These are phyloP conservation scores for Rhizomys pruinosus DNA, from an alignment of 2,113 vertebrate genomes.

Conservation along the genomic window DNA sequence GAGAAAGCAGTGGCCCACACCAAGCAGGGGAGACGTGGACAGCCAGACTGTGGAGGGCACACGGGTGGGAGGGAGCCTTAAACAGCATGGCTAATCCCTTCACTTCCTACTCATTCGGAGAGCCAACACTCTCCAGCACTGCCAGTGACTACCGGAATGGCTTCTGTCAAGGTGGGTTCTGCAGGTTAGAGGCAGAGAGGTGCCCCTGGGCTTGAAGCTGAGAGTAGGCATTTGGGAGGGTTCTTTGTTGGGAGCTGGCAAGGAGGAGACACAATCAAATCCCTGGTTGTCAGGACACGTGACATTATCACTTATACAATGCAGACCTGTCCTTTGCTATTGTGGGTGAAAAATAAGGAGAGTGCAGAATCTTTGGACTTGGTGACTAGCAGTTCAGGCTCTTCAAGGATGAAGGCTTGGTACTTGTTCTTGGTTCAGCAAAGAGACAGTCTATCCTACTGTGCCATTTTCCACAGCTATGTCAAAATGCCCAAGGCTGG, in stretches of 20 bases:
- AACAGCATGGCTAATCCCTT: background rate
- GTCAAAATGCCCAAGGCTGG: background rate
- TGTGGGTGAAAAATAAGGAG: background rate
- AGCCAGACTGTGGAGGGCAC: rapidly evolving
- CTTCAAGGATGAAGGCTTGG: background rate
- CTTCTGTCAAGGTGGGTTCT: background rate
- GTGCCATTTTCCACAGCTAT: background rate
- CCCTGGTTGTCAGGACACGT: background rate
- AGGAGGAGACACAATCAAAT: background rate
- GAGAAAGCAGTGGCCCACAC: background rate
- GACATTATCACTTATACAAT: background rate
- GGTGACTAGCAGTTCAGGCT: background rate
- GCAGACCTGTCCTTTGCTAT: background rate
- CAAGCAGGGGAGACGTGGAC: no score
- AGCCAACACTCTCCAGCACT: background rate
- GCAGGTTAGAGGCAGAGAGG: background rate
- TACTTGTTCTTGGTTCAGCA: background rate
- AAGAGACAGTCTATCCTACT: background rate
- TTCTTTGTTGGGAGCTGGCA: background rate
- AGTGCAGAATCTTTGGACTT: background rate
- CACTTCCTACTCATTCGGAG: background rate
- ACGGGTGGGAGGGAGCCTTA: no score
- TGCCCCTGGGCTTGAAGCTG: background rate
- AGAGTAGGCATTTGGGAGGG: background rate
- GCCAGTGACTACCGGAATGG: background rate